Percentiles rank a stretch among this genome's conserved stretches.
Conservation (phyloP, 2,797 vertebrate genomes). For the Urocyon cinereoargenteus region DNA sequence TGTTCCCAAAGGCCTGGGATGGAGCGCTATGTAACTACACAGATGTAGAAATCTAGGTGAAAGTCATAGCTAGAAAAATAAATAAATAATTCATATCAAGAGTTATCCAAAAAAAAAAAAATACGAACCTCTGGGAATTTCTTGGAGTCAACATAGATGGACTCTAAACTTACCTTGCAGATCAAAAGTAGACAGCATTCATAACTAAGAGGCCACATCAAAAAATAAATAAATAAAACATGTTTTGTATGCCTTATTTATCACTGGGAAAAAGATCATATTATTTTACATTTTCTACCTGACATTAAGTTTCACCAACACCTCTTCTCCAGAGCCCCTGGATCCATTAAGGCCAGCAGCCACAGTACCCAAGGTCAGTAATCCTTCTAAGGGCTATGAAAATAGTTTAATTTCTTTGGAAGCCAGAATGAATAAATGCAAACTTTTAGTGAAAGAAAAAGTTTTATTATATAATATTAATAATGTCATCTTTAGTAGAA, state of each 20-base stretch:
- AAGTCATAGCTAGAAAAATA: not conserved
- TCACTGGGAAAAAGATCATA: not conserved
- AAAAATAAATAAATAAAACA: not conserved
- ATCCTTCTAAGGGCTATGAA: not conserved
- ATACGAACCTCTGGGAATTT: not conserved
- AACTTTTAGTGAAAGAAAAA: not conserved
- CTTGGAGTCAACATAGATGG: not conserved
- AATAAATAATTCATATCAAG: not conserved
- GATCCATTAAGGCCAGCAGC: not conserved
- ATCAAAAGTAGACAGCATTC: not conserved
- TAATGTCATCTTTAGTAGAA: not conserved
- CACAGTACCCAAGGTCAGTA: not conserved
- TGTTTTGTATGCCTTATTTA: not conserved
- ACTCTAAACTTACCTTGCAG: not conserved
- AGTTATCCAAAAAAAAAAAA: not conserved
- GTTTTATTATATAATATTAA: not conserved
- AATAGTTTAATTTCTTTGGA: not conserved
- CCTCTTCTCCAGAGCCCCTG: not conserved
- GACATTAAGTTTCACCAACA: not conserved
- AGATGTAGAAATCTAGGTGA: not conserved
- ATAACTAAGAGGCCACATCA: not conserved
- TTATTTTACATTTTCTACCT: conserved; percentile 9
- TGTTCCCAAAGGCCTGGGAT: no score
- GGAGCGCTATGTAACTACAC: not conserved
- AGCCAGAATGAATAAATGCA: not conserved